Conservation (phyloP, 2,113 vertebrate species). For the Anguilla japonica region DNA sequence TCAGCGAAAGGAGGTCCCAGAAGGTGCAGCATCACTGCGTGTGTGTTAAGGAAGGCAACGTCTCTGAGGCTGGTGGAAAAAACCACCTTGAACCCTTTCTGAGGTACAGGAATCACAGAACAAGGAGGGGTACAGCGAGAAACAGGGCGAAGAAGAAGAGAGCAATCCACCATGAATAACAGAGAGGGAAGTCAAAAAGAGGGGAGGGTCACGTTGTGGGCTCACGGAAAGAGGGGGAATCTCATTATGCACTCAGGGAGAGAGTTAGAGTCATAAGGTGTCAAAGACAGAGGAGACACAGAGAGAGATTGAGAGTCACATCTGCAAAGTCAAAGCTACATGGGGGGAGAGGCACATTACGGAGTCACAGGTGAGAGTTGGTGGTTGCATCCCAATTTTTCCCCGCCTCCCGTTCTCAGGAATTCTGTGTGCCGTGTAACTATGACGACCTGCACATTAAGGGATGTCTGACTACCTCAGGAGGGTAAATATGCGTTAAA, state of each 20-base stretch:
- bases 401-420: too few species aligned
- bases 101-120: too few species aligned
- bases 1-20: not conserved
- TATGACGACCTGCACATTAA: too few species aligned
- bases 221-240: not conserved
- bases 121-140: too few species aligned
- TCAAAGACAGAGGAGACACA: too few species aligned
- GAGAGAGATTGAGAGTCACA: too few species aligned
- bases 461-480: too few species aligned
- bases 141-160: too few species aligned
- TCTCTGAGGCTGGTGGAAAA: not conserved
- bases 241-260: not conserved
- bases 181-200: not conserved
- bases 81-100: not conserved
- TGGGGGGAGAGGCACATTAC: not conserved
- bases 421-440: too few species aligned
- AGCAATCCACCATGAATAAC: not conserved
- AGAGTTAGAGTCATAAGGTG: not conserved
- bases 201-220: not conserved
- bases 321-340: too few species aligned
- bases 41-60: not conserved
- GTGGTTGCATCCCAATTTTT: too few species aligned
- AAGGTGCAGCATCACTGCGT: not conserved
- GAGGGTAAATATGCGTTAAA: too few species aligned
- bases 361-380: not conserved